phyloP scores from a whole-genome alignment of 2,888 invertebrate species.

The Apamea crenata region DNA sequence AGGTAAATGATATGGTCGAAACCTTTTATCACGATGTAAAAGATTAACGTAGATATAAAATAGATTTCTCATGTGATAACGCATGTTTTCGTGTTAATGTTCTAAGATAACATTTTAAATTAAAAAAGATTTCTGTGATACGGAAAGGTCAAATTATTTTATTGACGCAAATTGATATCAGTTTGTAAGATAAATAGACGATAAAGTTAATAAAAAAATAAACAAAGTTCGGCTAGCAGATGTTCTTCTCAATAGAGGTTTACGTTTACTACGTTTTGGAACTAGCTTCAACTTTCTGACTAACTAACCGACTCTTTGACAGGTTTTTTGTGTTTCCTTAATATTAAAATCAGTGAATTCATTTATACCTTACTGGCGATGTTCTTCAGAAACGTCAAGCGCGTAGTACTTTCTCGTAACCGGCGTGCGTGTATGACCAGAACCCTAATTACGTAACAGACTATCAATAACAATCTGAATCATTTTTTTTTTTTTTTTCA shows the following conservation, averaged over 20 bases:
- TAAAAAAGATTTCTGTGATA: background rate
- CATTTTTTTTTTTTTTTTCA: too few relatives aligned
- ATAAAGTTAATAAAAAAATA: background rate
- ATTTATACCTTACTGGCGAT: background rate
- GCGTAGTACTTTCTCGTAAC: too few relatives aligned
- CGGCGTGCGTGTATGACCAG: too few relatives aligned
- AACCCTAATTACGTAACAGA: too few relatives aligned
- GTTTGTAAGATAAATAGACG: background rate
- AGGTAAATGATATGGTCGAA: background rate
- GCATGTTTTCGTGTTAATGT: background rate
- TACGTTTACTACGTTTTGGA: background rate
- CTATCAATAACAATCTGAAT: too few relatives aligned
- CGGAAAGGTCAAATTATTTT: constrained; percentile 6
- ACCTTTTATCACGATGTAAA: background rate
- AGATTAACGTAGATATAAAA: constrained; percentile 23
- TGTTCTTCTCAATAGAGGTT: background rate
- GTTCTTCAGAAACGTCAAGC: too few relatives aligned
- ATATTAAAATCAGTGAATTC: background rate
- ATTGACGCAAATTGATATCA: background rate
- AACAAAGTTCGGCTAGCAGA: background rate
- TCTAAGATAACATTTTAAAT: constrained; percentile 17
- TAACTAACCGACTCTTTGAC: too few relatives aligned
- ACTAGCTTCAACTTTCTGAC: too few relatives aligned
- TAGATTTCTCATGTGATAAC: constrained; percentile 30
- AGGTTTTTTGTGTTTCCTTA: too few relatives aligned